A percentile compares a stretch with the other conserved stretches of the same genome.
These are phyloP conservation scores for Palythoa grandiflora DNA, from an alignment of 92 coral and sea anemone species.

Conservation along the genomic window DNA sequence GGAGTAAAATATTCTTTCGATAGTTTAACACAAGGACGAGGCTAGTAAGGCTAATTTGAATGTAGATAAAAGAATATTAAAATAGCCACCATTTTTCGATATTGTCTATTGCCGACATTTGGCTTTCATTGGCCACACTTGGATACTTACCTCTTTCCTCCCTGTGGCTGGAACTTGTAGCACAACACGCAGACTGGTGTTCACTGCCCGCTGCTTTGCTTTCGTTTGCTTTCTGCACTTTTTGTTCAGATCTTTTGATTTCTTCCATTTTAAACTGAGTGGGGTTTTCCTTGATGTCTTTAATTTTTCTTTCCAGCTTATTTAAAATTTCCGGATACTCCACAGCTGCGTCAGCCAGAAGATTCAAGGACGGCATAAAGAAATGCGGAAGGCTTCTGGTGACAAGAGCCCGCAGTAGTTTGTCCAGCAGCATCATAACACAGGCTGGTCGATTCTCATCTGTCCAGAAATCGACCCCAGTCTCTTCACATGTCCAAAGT, in stretches of 20 bases:
- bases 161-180: neutral
- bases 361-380: conserved; percentile 73
- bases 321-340: conserved; percentile 60
- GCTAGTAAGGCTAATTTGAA: too few species aligned
- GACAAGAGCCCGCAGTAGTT: conserved; percentile 58
- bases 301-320: conserved; percentile 49
- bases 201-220: neutral
- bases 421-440: conserved; percentile 73
- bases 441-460: conserved; percentile 69
- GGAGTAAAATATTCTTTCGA: too few species aligned
- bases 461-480: conserved; percentile 66
- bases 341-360: conserved; percentile 60
- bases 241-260: neutral
- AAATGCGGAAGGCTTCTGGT: conserved; percentile 63
- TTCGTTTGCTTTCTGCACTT: neutral
- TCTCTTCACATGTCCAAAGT: conserved; percentile 69
- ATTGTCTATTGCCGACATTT: neutral
- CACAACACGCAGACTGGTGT: neutral
- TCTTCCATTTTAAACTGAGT: conserved; percentile 50
- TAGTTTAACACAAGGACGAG: too few species aligned
- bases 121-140: neutral
- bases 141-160: neutral
- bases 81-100: too few species aligned
- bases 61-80: too few species aligned
- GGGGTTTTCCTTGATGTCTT: conserved; percentile 64